Evolutionary conservation across 2,797 vertebrate species (phyloP).

Genomic region (Brachymystax lenok): DNA sequence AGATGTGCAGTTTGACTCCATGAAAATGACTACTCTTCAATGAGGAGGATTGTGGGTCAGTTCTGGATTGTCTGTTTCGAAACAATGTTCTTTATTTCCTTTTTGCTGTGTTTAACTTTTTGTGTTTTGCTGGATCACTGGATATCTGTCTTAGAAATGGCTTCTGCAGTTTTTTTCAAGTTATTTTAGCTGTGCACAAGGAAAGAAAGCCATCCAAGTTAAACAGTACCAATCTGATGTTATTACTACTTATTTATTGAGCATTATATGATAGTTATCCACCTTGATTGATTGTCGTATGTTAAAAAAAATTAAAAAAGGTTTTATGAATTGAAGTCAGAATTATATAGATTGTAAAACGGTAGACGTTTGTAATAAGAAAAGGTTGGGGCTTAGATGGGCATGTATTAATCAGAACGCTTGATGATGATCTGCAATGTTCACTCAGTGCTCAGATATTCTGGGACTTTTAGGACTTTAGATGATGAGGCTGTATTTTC

Average conservation of each 20-base stretch:
- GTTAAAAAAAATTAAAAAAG: not conserved
- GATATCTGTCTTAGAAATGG: slow-evolving; percentile 5
- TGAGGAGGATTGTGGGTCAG: not conserved
- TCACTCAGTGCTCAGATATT: slow-evolving; percentile 27
- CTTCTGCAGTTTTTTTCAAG: not conserved
- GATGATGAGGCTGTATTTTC: slow-evolving; percentile 24
- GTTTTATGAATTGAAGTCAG: slow-evolving; percentile 9
- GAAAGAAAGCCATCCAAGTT: slow-evolving; percentile 3
- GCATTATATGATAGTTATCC: not conserved
- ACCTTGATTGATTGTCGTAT: not conserved
- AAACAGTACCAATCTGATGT: not conserved
- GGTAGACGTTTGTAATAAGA: slow-evolving; percentile 8
- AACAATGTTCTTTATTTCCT: not conserved
- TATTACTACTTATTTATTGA: slow-evolving; percentile 10
- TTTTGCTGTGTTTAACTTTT: not conserved
- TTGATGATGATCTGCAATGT: slow-evolving; percentile 42
- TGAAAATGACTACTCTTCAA: not conserved
- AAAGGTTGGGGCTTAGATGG: not conserved
- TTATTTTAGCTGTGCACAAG: slow-evolving; percentile 1
- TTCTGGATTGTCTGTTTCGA: not conserved
- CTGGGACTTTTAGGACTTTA: slow-evolving; percentile 28
- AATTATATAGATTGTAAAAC: slow-evolving; percentile 5
- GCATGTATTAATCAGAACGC: slow-evolving; percentile 46
- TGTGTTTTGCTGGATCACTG: slow-evolving; percentile 4
- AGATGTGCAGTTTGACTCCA: not conserved